Evolutionary conservation across 2,797 vertebrate species (phyloP).

Genomic region (Todus mexicanus): DNA sequence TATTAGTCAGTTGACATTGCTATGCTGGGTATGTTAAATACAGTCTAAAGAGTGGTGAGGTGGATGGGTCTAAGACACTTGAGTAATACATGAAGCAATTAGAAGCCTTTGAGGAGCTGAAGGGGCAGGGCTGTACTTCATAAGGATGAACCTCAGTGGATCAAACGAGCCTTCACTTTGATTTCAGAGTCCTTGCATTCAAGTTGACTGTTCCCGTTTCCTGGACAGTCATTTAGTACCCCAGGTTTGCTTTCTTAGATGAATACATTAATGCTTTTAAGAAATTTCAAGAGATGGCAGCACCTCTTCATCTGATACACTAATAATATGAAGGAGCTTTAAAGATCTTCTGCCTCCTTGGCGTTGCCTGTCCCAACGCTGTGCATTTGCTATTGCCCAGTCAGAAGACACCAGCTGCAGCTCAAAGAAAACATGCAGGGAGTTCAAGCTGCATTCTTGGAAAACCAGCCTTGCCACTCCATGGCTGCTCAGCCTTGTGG

Average conservation of each 20-base stretch:
- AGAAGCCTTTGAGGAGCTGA: not conserved
- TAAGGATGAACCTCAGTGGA: not conserved
- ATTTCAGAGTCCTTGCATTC: not conserved
- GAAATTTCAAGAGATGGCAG: not conserved
- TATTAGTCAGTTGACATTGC: not conserved
- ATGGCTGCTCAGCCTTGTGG: not conserved
- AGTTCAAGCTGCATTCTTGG: not conserved
- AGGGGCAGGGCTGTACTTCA: not conserved
- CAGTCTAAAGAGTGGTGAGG: not conserved
- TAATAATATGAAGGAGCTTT: not conserved
- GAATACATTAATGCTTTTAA: not conserved
- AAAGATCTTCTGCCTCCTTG: slow-evolving; percentile 5
- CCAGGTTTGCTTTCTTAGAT: not conserved
- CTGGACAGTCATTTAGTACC: not conserved
- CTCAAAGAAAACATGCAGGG: not conserved
- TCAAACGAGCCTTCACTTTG: not conserved
- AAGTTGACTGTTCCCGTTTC: not conserved
- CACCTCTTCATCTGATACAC: not conserved
- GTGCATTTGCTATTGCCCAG: not conserved
- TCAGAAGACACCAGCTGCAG: not conserved
- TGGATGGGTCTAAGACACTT: not conserved
- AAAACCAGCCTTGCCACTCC: not conserved
- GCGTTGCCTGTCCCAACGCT: not conserved
- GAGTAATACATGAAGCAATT: not conserved
- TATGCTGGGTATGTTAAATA: not conserved